phyloP scores from a whole-genome alignment of 2,888 invertebrate species.

The Drosophila eohydei region DNA sequence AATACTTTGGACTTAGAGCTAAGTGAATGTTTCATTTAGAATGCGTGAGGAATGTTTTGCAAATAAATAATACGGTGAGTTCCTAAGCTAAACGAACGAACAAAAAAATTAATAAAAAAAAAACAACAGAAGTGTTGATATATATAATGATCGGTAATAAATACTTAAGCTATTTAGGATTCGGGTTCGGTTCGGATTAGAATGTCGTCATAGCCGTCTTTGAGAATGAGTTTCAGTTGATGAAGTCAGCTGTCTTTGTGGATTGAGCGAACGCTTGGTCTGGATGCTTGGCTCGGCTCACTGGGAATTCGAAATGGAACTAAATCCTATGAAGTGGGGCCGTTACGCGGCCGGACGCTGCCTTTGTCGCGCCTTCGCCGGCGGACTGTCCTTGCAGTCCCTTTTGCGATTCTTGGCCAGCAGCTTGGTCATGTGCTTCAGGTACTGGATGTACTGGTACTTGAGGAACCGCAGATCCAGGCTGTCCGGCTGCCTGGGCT shows the following conservation, averaged over 20 bases:
- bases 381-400: conserved; percentile 6
- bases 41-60: conserved; percentile 36
- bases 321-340: not conserved
- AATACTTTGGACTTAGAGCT: conserved; percentile 37
- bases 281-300: not conserved
- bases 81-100: conserved; percentile 25
- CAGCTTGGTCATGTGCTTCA: conserved; percentile 60
- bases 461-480: conserved; percentile 74
- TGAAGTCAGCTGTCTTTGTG: conserved; percentile 6
- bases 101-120: conserved; percentile 14
- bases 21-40: conserved; percentile 41
- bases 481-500: conserved; percentile 22
- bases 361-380: not conserved
- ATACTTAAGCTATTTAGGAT: conserved; percentile 40
- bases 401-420: conserved; percentile 48
- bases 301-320: not conserved
- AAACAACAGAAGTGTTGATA: not conserved
- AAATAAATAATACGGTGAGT: conserved; percentile 57
- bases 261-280: no score
- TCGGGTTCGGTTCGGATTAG: conserved; percentile 32
- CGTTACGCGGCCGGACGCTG: not conserved
- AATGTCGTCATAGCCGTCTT: conserved; percentile 51
- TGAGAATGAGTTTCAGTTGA: conserved; percentile 47
- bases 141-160: conserved; percentile 33
- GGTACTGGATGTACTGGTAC: conserved; percentile 60